phyloP scores from a whole-genome alignment of 2,113 vertebrate genomes.

The Otolemur garnettii region DNA sequence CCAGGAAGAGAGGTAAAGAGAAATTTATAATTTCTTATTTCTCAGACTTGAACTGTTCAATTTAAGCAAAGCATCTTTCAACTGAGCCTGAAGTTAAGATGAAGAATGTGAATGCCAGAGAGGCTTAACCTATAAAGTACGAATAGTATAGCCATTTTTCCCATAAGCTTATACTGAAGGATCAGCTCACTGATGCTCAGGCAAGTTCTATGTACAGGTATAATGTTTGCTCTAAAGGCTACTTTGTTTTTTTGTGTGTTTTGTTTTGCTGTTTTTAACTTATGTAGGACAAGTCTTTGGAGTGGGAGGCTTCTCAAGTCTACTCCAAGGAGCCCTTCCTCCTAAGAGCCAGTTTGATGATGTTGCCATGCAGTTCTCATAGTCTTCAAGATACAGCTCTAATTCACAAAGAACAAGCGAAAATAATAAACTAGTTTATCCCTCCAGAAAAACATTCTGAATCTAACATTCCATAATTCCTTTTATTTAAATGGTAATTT shows the following conservation, averaged over 20 bases:
- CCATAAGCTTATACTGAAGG: neutral
- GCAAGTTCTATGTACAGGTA: neutral
- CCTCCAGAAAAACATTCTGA: too few species aligned
- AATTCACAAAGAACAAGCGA: too few species aligned
- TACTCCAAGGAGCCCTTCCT: neutral
- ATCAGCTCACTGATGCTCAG: neutral
- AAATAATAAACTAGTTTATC: too few species aligned
- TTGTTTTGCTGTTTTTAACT: too few species aligned
- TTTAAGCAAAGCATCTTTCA: neutral
- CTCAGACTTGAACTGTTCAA: neutral
- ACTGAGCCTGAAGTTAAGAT: neutral
- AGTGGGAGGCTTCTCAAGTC: neutral
- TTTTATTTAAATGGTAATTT: neutral
- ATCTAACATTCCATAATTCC: too few species aligned
- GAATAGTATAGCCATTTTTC: neutral
- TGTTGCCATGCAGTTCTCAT: too few species aligned
- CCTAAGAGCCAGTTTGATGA: neutral
- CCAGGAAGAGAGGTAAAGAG: slow-evolving; percentile 63
- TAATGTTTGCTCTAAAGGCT: neutral
- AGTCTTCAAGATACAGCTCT: too few species aligned
- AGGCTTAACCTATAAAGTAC: neutral
- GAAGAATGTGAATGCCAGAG: neutral
- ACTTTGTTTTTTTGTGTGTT: neutral
- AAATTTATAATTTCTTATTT: slow-evolving; percentile 27
- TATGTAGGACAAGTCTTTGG: neutral